phyloP scores from a whole-genome alignment of 35 echinoderm and acorn worm genomes.

The Holothuria glaberrima region DNA sequence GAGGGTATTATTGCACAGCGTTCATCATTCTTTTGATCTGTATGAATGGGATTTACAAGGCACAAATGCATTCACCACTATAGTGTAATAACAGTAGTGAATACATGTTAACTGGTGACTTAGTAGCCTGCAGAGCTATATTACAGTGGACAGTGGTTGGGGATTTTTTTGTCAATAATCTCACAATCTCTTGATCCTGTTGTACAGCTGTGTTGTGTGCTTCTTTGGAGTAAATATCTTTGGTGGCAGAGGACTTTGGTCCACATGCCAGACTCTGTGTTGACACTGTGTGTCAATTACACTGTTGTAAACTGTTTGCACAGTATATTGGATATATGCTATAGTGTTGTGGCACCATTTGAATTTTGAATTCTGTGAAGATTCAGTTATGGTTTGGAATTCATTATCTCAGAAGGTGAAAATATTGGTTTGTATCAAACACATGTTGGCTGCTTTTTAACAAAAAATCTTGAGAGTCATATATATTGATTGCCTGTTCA shows the following conservation, averaged over 20 bases:
- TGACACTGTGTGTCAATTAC: not conserved
- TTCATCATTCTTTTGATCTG: not conserved
- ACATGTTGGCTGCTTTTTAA: too few relatives aligned
- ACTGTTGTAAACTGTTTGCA: constrained; percentile 2
- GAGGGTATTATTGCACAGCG: not conserved
- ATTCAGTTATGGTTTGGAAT: not conserved
- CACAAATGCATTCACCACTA: constrained; percentile 10
- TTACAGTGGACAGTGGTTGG: not conserved
- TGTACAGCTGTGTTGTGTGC: not conserved
- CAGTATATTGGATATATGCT: not conserved
- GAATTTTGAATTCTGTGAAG: not conserved
- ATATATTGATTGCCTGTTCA: too few relatives aligned
- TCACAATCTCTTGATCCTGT: not conserved
- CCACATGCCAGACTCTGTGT: not conserved
- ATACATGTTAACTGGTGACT: not conserved
- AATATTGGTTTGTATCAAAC: too few relatives aligned
- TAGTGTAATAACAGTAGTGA: not conserved
- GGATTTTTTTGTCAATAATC: not conserved
- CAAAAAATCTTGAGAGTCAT: too few relatives aligned
- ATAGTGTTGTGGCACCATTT: not conserved
- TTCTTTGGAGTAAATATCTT: not conserved
- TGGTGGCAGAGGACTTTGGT: constrained; percentile 13
- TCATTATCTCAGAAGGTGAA: too few relatives aligned
- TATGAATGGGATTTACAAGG: constrained; percentile 15
- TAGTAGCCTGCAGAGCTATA: not conserved